Base-by-base conservation (phyloP, 2,797 vertebrate genomes). In the Megaceryle alcyon region DNA sequence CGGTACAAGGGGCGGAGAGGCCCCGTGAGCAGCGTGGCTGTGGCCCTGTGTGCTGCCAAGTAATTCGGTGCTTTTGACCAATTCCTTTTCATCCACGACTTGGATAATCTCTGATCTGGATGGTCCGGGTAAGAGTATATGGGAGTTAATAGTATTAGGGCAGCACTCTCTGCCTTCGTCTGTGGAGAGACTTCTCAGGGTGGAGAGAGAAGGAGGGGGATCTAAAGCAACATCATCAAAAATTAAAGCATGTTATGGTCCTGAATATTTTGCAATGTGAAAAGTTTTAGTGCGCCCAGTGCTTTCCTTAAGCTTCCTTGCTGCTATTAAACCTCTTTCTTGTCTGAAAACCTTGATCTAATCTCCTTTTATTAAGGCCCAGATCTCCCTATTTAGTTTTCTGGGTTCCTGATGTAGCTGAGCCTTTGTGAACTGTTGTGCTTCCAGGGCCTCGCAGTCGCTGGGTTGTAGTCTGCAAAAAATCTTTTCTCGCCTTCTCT, bases 371-470 rank as follows among this genome's bases (percentile, higher is more conserved):
- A 46, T 31, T 25, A 66, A 84, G 33, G 25, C 78, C n/a, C 84
- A 22, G 28, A n/a, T 80, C 73, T 90, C 33, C 28, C 64, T 88
- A 0, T 53, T 77, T 0, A 14, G 54, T 88, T 91, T 70, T 43
- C 82, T 41, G 86, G 41, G 46, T 41, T 90, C 68, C 63, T 86
- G 76, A 43, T 51, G 18, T 26, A 86, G 88, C 80, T 88, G 72
- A 94, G 93, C 77, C n/a, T 90, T 43, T 79, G 65, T 80, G 64
- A 93, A 39, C 86, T 79, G 18, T 51, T 80, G 56, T 92, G 95
- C 86, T 88, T 95, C 80, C 79, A 68, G 61, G 43, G 26, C 48
- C 57, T 83, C 8, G 2, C 14, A 28, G 53, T 73, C 76, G 75
- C 92, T 94, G 71, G 6, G 37, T 18, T 80, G 65, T 26, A 8